phyloP scores from a whole-genome alignment of 2,113 vertebrate species.

The Calidris pugnax region DNA sequence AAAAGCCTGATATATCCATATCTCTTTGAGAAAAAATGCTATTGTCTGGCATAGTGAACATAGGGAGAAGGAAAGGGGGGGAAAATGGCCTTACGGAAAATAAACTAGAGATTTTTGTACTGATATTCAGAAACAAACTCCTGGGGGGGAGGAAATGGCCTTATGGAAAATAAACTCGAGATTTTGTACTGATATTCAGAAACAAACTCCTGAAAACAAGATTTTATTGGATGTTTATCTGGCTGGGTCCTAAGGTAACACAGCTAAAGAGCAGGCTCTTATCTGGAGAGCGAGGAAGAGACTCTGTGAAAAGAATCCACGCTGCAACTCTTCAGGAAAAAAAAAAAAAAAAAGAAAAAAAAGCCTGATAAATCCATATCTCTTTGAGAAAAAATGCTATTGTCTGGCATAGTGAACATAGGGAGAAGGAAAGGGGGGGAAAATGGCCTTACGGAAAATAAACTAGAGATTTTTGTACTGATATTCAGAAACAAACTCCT shows the following conservation, averaged over 20 bases:
- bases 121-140: constrained; percentile 50
- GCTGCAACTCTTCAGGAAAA: constrained; percentile 29
- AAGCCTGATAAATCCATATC: too few relatives aligned
- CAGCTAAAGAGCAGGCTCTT: constrained; percentile 61
- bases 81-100: background rate
- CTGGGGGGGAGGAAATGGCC: background rate
- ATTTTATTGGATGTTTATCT: constrained; percentile 46
- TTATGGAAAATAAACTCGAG: constrained; percentile 33
- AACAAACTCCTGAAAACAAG: constrained; percentile 59
- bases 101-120: constrained; percentile 13
- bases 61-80: background rate
- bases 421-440: background rate
- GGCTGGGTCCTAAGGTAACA: constrained; percentile 57
- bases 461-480: constrained; percentile 14
- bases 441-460: constrained; percentile 13
- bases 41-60: background rate
- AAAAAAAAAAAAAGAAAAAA: background rate
- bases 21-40: background rate
- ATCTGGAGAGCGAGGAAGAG: constrained; percentile 49
- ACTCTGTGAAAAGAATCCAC: constrained; percentile 24
- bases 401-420: background rate
- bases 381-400: background rate
- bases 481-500: constrained; percentile 51
- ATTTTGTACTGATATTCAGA: constrained; percentile 29
- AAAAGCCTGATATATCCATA: background rate